Evolutionary conservation across 2,797 vertebrate species (phyloP).

Genomic region (Orientallactaga sibirica): DNA sequence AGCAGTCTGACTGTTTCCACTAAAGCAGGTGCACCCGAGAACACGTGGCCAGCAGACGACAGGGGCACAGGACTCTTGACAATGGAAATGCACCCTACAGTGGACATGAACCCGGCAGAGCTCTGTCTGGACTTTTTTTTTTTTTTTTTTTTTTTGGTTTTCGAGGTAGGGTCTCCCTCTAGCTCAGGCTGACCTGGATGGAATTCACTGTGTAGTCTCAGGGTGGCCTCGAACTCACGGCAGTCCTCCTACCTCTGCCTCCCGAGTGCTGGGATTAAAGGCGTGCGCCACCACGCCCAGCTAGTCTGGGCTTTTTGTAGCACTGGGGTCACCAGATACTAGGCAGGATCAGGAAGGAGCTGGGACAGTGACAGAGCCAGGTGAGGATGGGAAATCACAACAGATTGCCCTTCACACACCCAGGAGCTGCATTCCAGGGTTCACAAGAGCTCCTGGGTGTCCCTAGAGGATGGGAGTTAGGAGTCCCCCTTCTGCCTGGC

Average conservation of each 20-base stretch:
- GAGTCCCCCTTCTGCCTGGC: no score
- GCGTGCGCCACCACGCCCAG: no score
- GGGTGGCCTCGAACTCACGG: no score
- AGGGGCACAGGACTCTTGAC: background rate
- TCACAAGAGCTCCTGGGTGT: background rate
- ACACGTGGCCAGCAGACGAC: accelerated
- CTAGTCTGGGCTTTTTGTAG: background rate
- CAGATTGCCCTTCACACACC: accelerated
- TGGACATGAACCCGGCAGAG: accelerated
- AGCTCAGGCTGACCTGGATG: no score
- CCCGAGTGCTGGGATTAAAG: no score
- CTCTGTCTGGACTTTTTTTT: no score
- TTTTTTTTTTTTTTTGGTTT: no score
- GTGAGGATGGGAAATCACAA: background rate
- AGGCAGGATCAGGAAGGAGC: background rate
- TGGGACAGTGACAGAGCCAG: background rate
- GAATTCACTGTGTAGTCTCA: no score
- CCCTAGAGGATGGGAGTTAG: no score
- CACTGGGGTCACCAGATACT: background rate
- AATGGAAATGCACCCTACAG: accelerated
- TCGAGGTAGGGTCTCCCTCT: no score
- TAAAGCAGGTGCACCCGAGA: background rate
- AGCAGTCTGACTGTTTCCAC: accelerated
- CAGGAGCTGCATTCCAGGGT: background rate
- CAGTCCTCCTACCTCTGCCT: no score